Percentiles rank a stretch among this genome's conserved stretches.
phyloP scores from a whole-genome alignment of 2,888 invertebrate genomes.

The Diabrotica balteata region DNA sequence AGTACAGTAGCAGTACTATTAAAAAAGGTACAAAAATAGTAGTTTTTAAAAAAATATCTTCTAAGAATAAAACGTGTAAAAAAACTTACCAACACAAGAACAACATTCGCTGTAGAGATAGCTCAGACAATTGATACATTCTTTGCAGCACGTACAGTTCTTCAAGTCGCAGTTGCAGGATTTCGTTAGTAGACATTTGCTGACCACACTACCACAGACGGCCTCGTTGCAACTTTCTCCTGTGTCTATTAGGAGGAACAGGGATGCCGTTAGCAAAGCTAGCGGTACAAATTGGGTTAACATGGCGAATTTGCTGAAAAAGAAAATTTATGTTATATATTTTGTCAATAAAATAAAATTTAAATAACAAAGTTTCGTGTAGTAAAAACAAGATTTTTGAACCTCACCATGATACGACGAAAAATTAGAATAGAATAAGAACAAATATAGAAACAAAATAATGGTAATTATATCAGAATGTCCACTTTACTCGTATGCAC shows the following conservation, averaged over 20 bases:
- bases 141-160: slow-evolving; percentile 80
- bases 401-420: too few species aligned
- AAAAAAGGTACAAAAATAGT: too few species aligned
- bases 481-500: too few species aligned
- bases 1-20: too few species aligned
- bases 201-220: slow-evolving; percentile 93
- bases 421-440: too few species aligned
- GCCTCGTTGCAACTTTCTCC: slow-evolving; percentile 81
- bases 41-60: not conserved
- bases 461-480: too few species aligned
- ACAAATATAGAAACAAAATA: too few species aligned
- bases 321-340: slow-evolving; percentile 2
- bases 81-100: slow-evolving; percentile 90
- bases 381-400: too few species aligned
- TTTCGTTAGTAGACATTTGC: slow-evolving; percentile 95
- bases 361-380: too few species aligned
- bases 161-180: slow-evolving; percentile 89
- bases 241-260: slow-evolving; percentile 29
- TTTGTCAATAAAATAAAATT: too few species aligned
- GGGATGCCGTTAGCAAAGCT: slow-evolving; percentile 21
- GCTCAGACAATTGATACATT: slow-evolving; percentile 89
- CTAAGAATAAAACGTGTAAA: not conserved
- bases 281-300: slow-evolving; percentile 28
- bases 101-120: slow-evolving; percentile 93
- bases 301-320: slow-evolving; percentile 29